Evolutionary conservation across 64 coral and sea anemone genomes (phyloP).

Genomic region (Pocillopora damicornis): DNA sequence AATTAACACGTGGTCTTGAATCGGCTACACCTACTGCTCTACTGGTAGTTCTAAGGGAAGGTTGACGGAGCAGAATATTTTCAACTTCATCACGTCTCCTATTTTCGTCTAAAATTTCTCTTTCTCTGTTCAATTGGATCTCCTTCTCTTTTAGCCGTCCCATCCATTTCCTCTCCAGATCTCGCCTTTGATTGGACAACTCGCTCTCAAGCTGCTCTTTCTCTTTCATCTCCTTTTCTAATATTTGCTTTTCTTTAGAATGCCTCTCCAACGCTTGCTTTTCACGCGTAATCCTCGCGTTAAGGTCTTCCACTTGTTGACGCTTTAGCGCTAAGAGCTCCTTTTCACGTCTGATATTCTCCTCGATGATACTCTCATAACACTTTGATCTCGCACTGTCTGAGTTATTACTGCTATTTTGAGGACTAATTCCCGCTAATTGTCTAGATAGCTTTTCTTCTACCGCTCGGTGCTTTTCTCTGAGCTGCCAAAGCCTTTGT

Average conservation of each 20-base stretch:
- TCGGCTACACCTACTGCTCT: not conserved
- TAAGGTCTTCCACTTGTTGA: slow-evolving; percentile 78
- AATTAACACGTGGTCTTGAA: not conserved
- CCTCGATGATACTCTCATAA: slow-evolving; percentile 79
- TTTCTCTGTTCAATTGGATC: slow-evolving; percentile 61
- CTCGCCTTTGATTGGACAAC: slow-evolving; percentile 67
- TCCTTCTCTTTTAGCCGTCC: slow-evolving; percentile 74
- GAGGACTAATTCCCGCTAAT: slow-evolving; percentile 39
- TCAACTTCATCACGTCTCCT: slow-evolving; percentile 44
- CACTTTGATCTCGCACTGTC: slow-evolving; percentile 55
- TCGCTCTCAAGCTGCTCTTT: slow-evolving; percentile 72
- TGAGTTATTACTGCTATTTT: slow-evolving; percentile 46
- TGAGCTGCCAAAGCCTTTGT: slow-evolving; percentile 63
- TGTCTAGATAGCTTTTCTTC: slow-evolving; percentile 75
- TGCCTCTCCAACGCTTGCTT: slow-evolving; percentile 69
- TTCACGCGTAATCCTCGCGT: slow-evolving; percentile 53
- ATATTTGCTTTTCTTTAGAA: slow-evolving; percentile 58
- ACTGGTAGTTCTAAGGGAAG: not conserved
- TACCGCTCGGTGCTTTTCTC: slow-evolving; percentile 66
- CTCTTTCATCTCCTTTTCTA: slow-evolving; percentile 66
- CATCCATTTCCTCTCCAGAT: slow-evolving; percentile 82
- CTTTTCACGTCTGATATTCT: slow-evolving; percentile 79
- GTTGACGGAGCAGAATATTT: slow-evolving; percentile 18
- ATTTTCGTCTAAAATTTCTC: slow-evolving; percentile 37
- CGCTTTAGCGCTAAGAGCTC: slow-evolving; percentile 68